These are phyloP conservation scores for Cinara cedri DNA, from an alignment of 2,888 invertebrate species.

Conservation along the genomic window DNA sequence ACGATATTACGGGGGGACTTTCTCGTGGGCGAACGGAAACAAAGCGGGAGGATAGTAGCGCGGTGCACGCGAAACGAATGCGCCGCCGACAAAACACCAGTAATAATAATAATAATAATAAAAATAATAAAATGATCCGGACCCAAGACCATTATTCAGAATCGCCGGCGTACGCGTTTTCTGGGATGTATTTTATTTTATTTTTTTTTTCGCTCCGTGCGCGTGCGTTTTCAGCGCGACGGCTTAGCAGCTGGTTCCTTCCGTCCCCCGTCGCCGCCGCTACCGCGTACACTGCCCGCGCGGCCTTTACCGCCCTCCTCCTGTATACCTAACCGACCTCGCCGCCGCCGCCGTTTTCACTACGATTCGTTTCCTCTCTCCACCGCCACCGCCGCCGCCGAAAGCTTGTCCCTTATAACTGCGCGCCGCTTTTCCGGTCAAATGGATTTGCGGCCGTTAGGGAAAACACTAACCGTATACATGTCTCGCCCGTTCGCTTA, in stretches of 20 bases:
- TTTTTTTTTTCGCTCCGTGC: neutral
- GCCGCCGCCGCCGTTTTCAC: constrained; percentile 37
- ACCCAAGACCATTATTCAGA: constrained; percentile 41
- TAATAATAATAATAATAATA: constrained; percentile 31
- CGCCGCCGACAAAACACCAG: neutral
- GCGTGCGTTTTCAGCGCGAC: constrained; percentile 26
- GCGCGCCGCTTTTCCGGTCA: constrained; percentile 44
- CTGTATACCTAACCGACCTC: constrained; percentile 30
- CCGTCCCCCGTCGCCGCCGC: neutral
- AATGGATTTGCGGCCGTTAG: constrained; percentile 48
- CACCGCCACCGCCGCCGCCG: neutral
- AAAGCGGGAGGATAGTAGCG: too few relatives aligned
- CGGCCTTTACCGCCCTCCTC: too few relatives aligned
- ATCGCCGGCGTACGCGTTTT: neutral
- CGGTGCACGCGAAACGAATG: constrained; percentile 7
- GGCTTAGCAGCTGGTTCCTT: constrained; percentile 35
- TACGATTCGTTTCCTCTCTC: neutral
- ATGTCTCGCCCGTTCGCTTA: neutral
- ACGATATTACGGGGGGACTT: too few relatives aligned
- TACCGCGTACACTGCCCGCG: neutral
- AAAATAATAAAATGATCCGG: constrained; percentile 31
- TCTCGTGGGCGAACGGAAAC: too few relatives aligned
- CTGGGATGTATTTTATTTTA: neutral
- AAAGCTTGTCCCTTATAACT: constrained; percentile 47
- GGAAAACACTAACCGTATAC: constrained; percentile 27